Percentiles rank a stretch among this genome's conserved stretches.
Evolutionary conservation across 1,140 invertebrate genomes (phyloP).

Genomic region (Eumaeus atala): DNA sequence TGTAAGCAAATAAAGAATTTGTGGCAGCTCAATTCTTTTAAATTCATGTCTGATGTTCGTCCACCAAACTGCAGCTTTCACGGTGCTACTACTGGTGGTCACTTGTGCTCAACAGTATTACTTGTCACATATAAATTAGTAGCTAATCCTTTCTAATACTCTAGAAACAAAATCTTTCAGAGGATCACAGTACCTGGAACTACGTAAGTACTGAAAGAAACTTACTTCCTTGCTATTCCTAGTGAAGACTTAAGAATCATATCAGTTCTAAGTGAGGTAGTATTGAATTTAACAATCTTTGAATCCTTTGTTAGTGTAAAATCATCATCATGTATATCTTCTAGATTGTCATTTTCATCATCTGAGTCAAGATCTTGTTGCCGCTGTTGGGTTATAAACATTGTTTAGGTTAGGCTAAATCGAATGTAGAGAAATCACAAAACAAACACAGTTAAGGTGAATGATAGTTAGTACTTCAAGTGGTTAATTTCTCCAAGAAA

Average conservation of each 20-base stretch:
- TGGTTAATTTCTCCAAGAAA: too few species aligned
- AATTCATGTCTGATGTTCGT: too few species aligned
- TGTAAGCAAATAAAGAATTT: too few species aligned
- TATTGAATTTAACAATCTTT: conserved; percentile 76
- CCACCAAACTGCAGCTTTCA: too few species aligned
- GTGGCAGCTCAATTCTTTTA: too few species aligned
- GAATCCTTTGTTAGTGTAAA: conserved; percentile 62
- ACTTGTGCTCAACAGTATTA: too few species aligned
- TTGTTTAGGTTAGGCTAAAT: background rate
- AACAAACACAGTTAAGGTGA: background rate
- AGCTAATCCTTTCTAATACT: too few species aligned
- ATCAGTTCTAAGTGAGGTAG: conserved; percentile 79
- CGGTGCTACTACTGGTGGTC: too few species aligned
- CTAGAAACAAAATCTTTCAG: too few species aligned
- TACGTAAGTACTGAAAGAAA: conserved; percentile 30
- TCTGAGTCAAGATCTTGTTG: conserved; percentile 45
- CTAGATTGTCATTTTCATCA: conserved; percentile 53
- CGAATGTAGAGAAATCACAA: background rate
- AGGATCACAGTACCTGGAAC: too few species aligned
- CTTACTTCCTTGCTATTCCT: conserved; percentile 79
- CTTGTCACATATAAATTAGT: too few species aligned
- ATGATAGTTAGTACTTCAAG: too few species aligned
- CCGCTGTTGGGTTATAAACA: conserved; percentile 17
- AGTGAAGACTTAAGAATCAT: conserved; percentile 78
- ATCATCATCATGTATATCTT: conserved; percentile 41